Evolutionary conservation across 2,888 invertebrate genomes (phyloP).

Genomic region (Harmothoe impar): DNA sequence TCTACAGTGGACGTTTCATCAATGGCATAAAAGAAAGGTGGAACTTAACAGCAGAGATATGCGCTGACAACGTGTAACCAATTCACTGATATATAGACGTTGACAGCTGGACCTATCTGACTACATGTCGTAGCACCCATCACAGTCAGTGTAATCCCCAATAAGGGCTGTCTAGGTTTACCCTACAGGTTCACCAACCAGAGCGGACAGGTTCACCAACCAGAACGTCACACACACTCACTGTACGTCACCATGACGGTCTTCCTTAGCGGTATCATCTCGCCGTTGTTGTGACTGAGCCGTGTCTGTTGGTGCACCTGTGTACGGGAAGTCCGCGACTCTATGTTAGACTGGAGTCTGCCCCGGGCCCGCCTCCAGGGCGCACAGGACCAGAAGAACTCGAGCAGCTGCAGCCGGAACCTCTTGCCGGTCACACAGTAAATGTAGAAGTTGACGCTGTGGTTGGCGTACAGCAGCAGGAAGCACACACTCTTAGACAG

Average conservation of each 20-base stretch:
- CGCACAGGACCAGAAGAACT: slow-evolving; percentile 27
- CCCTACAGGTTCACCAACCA: too few relatives aligned
- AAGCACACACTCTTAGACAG: slow-evolving; percentile 67
- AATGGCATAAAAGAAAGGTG: too few relatives aligned
- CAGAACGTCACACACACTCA: background rate
- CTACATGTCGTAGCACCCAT: too few relatives aligned
- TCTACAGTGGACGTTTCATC: too few relatives aligned
- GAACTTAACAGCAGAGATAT: too few relatives aligned
- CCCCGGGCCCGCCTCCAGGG: background rate
- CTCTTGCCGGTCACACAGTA: slow-evolving; percentile 69
- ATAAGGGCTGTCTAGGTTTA: too few relatives aligned
- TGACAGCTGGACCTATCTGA: too few relatives aligned
- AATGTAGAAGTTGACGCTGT: slow-evolving; percentile 69
- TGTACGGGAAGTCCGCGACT: slow-evolving; percentile 7
- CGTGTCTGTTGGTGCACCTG: background rate
- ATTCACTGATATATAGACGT: too few relatives aligned
- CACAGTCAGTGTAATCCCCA: too few relatives aligned
- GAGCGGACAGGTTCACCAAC: too few relatives aligned
- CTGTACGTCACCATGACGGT: background rate
- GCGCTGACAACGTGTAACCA: too few relatives aligned
- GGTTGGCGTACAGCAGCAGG: slow-evolving; percentile 69
- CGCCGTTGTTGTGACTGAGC: background rate
- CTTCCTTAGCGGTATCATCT: slow-evolving; percentile 18
- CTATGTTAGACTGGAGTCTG: slow-evolving; percentile 3
- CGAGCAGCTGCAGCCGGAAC: slow-evolving; percentile 64